These are phyloP conservation scores for Xenopus laevis DNA, from an alignment of 2,113 vertebrate species.

Conservation along the genomic window DNA sequence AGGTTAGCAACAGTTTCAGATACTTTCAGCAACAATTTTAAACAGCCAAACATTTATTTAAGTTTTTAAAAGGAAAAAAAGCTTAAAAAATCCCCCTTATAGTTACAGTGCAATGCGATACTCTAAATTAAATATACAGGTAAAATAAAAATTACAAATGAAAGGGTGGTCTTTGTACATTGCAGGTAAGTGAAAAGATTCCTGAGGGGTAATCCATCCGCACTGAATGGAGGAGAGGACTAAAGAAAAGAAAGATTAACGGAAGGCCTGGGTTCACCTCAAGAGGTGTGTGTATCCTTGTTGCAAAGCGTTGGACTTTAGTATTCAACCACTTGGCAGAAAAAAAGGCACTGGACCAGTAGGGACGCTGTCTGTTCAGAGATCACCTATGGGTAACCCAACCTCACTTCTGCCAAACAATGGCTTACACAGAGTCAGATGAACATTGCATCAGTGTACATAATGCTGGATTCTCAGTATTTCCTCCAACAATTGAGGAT, in stretches of 20 bases:
- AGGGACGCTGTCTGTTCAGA: conserved; percentile 2
- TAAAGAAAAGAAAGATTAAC: conserved; percentile 9
- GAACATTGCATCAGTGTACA: conserved; percentile 15
- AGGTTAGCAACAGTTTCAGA: background rate
- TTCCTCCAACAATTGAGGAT: conserved; percentile 14
- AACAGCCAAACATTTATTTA: conserved; percentile 45
- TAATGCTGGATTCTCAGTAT: conserved; percentile 5
- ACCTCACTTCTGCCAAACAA: conserved; percentile 25
- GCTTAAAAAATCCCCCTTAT: conserved; percentile 33
- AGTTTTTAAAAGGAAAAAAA: conserved; percentile 35
- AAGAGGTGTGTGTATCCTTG: conserved; percentile 28
- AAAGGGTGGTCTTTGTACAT: conserved; percentile 32
- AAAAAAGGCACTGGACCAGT: conserved; percentile 35
- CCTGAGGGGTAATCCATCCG: conserved; percentile 43
- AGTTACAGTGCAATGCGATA: conserved; percentile 43
- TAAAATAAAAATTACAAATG: conserved; percentile 30
- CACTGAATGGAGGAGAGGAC: conserved; percentile 9
- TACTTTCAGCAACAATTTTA: conserved; percentile 11
- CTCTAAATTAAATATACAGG: conserved; percentile 46
- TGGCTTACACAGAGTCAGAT: conserved; percentile 7
- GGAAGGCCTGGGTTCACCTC: conserved; percentile 24
- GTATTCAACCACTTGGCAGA: conserved; percentile 19
- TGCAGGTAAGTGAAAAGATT: conserved; percentile 33
- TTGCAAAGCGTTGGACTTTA: conserved; percentile 29
- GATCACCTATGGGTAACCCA: conserved; percentile 11